Conservation (phyloP, 2,888 invertebrate genomes). For the Cheilosia scutellata region DNA sequence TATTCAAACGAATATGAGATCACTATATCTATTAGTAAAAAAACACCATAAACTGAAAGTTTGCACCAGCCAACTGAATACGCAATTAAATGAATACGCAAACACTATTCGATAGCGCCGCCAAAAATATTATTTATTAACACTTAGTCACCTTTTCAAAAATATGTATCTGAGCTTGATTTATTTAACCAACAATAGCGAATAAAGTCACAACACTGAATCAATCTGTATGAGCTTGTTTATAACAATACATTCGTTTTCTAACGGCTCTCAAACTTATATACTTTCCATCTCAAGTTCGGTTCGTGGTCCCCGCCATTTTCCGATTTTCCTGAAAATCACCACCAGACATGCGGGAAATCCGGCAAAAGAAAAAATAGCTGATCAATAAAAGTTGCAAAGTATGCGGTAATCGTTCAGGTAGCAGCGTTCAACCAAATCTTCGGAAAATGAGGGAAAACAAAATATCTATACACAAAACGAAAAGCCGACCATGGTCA, state of each 20-base stretch:
- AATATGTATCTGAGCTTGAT: background rate
- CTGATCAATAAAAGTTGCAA: constrained; percentile 50
- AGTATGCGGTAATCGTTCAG: constrained; percentile 58
- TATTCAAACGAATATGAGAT: too few relatives aligned
- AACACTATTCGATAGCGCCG: too few relatives aligned
- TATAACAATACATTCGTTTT: constrained; percentile 46
- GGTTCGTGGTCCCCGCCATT: constrained; percentile 33
- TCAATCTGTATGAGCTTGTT: constrained; percentile 60
- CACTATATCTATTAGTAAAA: too few relatives aligned
- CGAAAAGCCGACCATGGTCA: constrained; percentile 63
- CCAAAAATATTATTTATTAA: background rate
- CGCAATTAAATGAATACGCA: too few relatives aligned
- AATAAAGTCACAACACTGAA: constrained; percentile 33
- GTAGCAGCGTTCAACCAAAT: constrained; percentile 56
- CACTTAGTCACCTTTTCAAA: constrained; percentile 28
- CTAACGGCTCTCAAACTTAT: constrained; percentile 61
- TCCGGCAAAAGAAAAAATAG: constrained; percentile 24
- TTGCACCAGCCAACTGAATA: too few relatives aligned
- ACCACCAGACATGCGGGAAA: background rate
- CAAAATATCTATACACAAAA: constrained; percentile 7
- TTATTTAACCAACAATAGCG: constrained; percentile 14
- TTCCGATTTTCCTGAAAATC: constrained; percentile 31
- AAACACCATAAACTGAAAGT: too few relatives aligned
- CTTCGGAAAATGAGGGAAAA: constrained; percentile 48
- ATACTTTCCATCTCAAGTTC: constrained; percentile 41